A percentile compares a stretch with the other conserved stretches of the same genome.
phyloP scores from a whole-genome alignment of 2,113 vertebrate genomes.

The Aptenodytes patagonicus region DNA sequence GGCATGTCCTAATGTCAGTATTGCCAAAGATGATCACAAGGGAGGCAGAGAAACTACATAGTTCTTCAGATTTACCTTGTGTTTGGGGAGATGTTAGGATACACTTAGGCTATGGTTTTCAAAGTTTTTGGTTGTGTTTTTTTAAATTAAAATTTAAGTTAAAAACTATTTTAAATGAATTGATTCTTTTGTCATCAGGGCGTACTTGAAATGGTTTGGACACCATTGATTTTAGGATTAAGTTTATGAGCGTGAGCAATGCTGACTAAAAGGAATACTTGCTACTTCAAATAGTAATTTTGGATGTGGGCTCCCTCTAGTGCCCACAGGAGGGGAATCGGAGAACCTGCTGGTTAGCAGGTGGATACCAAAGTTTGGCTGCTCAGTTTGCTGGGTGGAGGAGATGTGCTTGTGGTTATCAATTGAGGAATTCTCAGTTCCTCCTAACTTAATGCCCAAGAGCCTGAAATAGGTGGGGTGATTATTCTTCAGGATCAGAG shows the following conservation, averaged over 20 bases:
- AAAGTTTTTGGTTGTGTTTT: not conserved
- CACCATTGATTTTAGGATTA: not conserved
- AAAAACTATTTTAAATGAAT: not conserved
- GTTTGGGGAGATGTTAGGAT: not conserved
- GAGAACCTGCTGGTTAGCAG: not conserved
- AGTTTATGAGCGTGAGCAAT: not conserved
- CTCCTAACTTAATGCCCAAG: not conserved
- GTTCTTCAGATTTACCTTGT: not conserved
- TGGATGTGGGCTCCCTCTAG: not conserved
- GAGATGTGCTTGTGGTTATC: accelerated
- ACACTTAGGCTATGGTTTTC: not conserved
- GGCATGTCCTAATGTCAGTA: not conserved
- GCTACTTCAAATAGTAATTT: not conserved
- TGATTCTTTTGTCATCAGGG: not conserved
- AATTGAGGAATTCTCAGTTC: not conserved
- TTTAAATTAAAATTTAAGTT: not conserved
- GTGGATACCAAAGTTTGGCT: accelerated
- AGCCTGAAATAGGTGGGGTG: not conserved
- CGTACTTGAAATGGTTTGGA: not conserved
- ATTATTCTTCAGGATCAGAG: not conserved
- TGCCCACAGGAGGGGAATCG: not conserved
- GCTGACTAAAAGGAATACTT: not conserved
- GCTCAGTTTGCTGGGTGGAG: not conserved
- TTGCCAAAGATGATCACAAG: not conserved
- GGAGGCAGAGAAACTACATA: not conserved